phyloP scores from a whole-genome alignment of 2,113 vertebrate genomes.

The Prunella fulvescens region DNA sequence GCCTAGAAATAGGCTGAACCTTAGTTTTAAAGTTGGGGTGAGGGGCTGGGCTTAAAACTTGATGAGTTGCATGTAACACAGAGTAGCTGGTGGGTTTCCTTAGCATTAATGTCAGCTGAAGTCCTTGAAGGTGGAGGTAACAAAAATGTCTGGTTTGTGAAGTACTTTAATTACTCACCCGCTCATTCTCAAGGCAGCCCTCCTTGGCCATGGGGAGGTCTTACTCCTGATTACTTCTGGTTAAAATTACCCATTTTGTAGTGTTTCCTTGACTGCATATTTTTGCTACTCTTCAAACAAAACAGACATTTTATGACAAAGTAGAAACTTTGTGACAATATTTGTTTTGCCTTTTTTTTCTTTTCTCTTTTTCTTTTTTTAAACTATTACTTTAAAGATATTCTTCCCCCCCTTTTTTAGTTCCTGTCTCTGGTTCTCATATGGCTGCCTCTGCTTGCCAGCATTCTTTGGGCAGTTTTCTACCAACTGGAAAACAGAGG shows the following conservation, averaged over 20 bases:
- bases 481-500: slow-evolving; percentile 66
- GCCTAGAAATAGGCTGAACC: not conserved
- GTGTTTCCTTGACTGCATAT: not conserved
- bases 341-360: not conserved
- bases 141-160: not conserved
- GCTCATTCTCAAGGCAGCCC: not conserved
- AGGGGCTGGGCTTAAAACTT: not conserved
- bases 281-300: not conserved
- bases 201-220: not conserved
- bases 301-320: not conserved
- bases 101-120: not conserved
- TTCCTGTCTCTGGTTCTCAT: slow-evolving; percentile 62
- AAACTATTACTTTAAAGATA: slow-evolving; percentile 31
- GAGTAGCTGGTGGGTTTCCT: not conserved
- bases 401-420: slow-evolving; percentile 63
- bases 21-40: not conserved
- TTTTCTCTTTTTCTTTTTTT: not conserved
- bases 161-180: not conserved
- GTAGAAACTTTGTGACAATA: not conserved
- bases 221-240: not conserved
- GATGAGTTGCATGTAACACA: accelerated
- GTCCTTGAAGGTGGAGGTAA: not conserved
- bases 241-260: not conserved
- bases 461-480: slow-evolving; percentile 64
- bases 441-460: slow-evolving; percentile 57